phyloP scores from a whole-genome alignment of 2,888 invertebrate species.

The Epinotia bilunana region DNA sequence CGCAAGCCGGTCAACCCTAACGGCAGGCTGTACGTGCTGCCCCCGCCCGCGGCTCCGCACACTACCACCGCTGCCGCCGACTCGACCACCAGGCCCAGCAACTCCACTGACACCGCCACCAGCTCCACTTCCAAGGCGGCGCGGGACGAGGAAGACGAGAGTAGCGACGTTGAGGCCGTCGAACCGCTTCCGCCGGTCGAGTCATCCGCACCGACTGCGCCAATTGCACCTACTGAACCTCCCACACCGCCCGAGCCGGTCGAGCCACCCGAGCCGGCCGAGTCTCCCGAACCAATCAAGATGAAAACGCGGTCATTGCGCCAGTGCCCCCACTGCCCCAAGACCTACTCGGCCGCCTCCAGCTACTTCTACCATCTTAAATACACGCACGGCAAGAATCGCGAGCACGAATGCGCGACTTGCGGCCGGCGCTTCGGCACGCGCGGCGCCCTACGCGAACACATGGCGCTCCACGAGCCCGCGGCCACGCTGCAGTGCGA shows the following conservation, averaged over 20 bases:
- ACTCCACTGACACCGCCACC: constrained; percentile 66
- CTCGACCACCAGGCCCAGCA: constrained; percentile 61
- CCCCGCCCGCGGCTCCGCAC: constrained; percentile 31
- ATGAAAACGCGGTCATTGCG: constrained; percentile 50
- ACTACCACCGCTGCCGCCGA: constrained; percentile 56
- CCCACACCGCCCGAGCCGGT: neutral
- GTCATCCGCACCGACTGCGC: neutral
- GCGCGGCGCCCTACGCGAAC: constrained; percentile 72
- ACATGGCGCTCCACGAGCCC: constrained; percentile 74
- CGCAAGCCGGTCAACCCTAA: constrained; percentile 1
- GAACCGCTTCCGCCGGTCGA: constrained; percentile 50
- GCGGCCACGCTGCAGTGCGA: constrained; percentile 73
- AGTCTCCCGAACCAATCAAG: neutral
- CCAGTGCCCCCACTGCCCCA: constrained; percentile 78
- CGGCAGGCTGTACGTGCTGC: constrained; percentile 35
- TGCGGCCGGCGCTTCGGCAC: constrained; percentile 79
- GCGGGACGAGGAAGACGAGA: constrained; percentile 26
- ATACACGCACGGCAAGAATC: constrained; percentile 73
- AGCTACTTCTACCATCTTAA: constrained; percentile 83
- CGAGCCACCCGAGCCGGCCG: neutral
- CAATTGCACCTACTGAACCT: neutral
- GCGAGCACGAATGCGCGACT: constrained; percentile 76
- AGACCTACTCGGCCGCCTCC: constrained; percentile 75
- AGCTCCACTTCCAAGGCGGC: constrained; percentile 47
- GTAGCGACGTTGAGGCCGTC: constrained; percentile 49